Evolutionary conservation across 2,797 vertebrate genomes (phyloP).

Genomic region (Epinephelus malabaricus): DNA sequence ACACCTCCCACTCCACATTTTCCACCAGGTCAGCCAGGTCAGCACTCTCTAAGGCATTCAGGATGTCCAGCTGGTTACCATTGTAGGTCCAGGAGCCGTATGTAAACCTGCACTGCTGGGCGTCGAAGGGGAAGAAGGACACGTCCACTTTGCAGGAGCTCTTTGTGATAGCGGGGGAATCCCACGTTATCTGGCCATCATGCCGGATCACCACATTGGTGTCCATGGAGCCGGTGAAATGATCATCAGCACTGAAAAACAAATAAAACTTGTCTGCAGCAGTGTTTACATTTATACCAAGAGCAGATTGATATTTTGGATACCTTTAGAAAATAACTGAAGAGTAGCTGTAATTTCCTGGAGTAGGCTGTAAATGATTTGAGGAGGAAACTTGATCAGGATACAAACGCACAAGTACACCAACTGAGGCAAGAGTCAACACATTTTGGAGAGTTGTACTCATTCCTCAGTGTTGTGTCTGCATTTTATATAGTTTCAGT

Average conservation of each 20-base stretch:
- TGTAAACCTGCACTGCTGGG: conserved; percentile 92
- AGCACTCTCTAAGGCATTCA: conserved; percentile 83
- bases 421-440: conserved; percentile 55
- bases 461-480: conserved; percentile 58
- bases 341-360: not conserved
- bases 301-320: not conserved
- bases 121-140: conserved; percentile 94
- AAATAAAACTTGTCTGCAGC: conserved; percentile 27
- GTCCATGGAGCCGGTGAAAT: conserved; percentile 89
- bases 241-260: conserved; percentile 89
- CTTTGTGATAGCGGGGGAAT: conserved; percentile 93
- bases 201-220: conserved; percentile 93
- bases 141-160: conserved; percentile 96
- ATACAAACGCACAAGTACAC: conserved; percentile 65
- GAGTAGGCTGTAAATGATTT: not conserved
- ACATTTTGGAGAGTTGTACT: conserved; percentile 32
- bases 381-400: conserved; percentile 23
- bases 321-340: not conserved
- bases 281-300: not conserved
- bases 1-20: conserved; percentile 94
- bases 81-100: conserved; percentile 96
- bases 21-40: conserved; percentile 93
- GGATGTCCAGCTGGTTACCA: conserved; percentile 93
- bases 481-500: conserved; percentile 54
- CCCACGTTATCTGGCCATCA: conserved; percentile 92